A percentile compares a stretch with the other conserved stretches of the same genome.
Conservation (phyloP, 2,113 vertebrate genomes). For the Malurus alboscapulatus region DNA sequence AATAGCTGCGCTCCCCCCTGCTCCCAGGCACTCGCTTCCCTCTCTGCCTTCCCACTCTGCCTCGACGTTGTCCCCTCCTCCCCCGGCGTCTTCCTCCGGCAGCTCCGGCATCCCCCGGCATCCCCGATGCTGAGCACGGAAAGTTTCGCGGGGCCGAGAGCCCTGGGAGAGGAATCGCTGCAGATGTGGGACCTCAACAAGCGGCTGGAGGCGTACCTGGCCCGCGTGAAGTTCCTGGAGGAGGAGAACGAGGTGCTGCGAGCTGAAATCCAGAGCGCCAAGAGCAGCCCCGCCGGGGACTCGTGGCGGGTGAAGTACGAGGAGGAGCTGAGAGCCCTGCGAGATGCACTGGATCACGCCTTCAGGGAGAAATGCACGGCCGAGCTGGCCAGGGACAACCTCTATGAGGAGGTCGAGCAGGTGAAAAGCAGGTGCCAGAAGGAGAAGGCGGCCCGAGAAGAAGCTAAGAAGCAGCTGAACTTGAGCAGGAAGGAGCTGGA, state of each 20-base stretch:
- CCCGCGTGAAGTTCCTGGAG: slow-evolving; percentile 86
- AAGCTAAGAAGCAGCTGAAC: slow-evolving; percentile 68
- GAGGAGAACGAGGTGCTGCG: slow-evolving; percentile 84
- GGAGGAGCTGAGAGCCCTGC: slow-evolving; percentile 75
- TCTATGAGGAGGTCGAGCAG: slow-evolving; percentile 76
- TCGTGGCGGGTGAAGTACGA: slow-evolving; percentile 72
- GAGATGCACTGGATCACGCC: slow-evolving; percentile 75
- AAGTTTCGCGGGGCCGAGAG: slow-evolving; percentile 11
- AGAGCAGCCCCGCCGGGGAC: neutral
- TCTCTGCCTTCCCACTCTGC: neutral
- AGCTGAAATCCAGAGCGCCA: slow-evolving; percentile 77
- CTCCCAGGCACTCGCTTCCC: slow-evolving; percentile 35
- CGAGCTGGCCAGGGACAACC: slow-evolving; percentile 79
- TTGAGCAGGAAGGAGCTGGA: slow-evolving; percentile 79
- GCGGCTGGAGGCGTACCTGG: slow-evolving; percentile 87
- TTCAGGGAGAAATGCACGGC: slow-evolving; percentile 80
- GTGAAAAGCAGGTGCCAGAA: slow-evolving; percentile 75
- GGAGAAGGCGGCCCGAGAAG: slow-evolving; percentile 74
- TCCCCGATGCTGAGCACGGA: slow-evolving; percentile 50
- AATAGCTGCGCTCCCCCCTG: slow-evolving; percentile 53
- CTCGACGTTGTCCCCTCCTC: neutral
- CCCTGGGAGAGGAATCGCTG: slow-evolving; percentile 80
- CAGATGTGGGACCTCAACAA: slow-evolving; percentile 93
- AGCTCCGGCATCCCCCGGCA: neutral
- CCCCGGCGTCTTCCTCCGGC: neutral